Conservation (phyloP, 2,797 vertebrate species). For the Semotilus atromaculatus region DNA sequence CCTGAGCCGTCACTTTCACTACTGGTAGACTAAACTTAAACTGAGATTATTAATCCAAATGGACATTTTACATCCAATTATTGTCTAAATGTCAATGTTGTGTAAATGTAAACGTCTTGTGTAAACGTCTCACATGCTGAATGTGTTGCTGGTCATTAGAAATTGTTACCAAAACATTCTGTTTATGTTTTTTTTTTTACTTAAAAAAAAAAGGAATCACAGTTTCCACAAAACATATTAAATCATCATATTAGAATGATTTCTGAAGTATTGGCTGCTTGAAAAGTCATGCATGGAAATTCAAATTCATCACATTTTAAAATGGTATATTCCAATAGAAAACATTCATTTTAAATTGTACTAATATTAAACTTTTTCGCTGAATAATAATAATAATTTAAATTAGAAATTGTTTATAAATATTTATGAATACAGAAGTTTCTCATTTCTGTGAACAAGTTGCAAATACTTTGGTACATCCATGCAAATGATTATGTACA, state of each 20-base stretch:
- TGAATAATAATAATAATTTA: too few species aligned
- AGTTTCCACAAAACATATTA: neutral
- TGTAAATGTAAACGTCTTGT: neutral
- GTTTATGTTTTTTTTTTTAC: neutral
- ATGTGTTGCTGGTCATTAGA: neutral
- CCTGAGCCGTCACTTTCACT: neutral
- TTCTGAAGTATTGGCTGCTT: neutral
- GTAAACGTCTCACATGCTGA: neutral
- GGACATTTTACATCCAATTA: neutral
- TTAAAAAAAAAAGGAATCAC: neutral
- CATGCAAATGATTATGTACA: too few species aligned
- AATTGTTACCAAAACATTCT: neutral
- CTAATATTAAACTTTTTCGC: neutral
- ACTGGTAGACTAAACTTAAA: neutral
- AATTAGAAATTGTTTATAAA: too few species aligned
- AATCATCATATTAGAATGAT: neutral
- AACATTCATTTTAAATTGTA: neutral
- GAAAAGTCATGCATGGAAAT: too few species aligned
- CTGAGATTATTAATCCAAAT: neutral
- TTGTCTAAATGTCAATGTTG: neutral
- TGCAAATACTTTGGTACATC: too few species aligned
- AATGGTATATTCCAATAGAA: neutral
- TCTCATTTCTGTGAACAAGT: too few species aligned
- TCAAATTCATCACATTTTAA: too few species aligned
- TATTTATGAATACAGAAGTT: too few species aligned